Evolutionary conservation across 2,797 vertebrate genomes (phyloP), one percentile per base, ranked within the genome.

Genomic region (Caiman crocodilus): DNA sequence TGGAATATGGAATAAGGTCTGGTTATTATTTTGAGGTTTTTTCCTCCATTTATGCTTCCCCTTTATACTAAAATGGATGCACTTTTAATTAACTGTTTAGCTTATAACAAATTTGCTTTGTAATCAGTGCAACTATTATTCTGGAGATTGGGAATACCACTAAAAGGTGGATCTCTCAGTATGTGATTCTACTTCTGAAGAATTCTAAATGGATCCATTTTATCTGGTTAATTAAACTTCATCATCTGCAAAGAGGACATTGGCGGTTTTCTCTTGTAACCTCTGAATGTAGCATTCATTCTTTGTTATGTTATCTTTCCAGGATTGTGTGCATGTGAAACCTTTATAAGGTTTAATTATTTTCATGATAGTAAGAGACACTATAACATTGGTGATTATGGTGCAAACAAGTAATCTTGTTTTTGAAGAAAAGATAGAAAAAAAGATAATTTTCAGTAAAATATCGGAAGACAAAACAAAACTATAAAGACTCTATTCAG

Each of bases 11-110:
- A 83, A 64, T 7, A 50, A n/a, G 9, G 58, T 85, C 50, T 71
- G 79, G 3, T n/a, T n/a, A n/a, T n/a, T n/a, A n/a, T 3, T 21
- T 87, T 76, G 10, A 3, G 0, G 1, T 5, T 0, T 28, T 1
- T 65, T 77, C 79, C 26, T 1, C 7, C 35, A 2, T n/a, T 18
- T 17, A 0, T 28, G 2, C 10, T 82, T 7, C 65, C 89, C 16
- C 17, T 3, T 56, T 79, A 85, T 83, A 12, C 13, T 75, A 2
- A 35, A 58, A 20, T 77, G 85, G 65, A 85, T 63, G 2, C 3
- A 12, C 2, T 28, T 79, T 59, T 77, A 18, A 80, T 55, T 50
- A 84, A 56, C 12, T 56, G 4, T 25, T 76, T 90, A 85, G 83
- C 23, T 65, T 50, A 5, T 18, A 14, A 14, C 14, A 71, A 25